phyloP scores from a whole-genome alignment of 2,113 vertebrate genomes.

The Amblyornis subalaris region DNA sequence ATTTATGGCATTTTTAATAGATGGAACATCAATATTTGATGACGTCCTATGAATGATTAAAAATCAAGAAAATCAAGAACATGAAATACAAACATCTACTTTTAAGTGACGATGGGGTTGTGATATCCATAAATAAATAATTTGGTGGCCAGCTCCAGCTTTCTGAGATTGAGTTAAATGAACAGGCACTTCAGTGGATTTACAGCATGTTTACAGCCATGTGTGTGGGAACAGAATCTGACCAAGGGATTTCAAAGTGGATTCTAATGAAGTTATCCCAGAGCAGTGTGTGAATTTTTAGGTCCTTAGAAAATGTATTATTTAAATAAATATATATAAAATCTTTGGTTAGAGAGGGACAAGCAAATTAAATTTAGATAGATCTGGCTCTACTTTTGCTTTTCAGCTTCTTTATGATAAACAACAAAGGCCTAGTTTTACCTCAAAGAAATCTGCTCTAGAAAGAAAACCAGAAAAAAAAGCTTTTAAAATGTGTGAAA shows the following conservation, averaged over 20 bases:
- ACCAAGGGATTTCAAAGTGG: conserved; percentile 14
- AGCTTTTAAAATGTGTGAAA: neutral
- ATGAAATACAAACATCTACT: conserved; percentile 57
- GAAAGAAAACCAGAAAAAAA: neutral
- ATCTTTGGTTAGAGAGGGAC: neutral
- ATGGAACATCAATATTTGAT: conserved; percentile 48
- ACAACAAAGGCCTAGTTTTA: neutral
- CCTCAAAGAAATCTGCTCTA: neutral
- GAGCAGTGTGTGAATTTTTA: neutral
- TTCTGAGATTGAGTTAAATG: neutral
- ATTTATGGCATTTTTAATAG: conserved; percentile 60
- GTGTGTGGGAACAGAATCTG: neutral
- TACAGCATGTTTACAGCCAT: conserved; percentile 6
- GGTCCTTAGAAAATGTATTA: neutral
- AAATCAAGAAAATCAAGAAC: conserved; percentile 51
- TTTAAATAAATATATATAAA: neutral
- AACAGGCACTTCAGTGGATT: conserved; percentile 4
- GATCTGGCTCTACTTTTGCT: neutral
- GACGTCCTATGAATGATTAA: conserved; percentile 43
- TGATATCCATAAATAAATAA: conserved; percentile 52
- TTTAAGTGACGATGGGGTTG: conserved; percentile 31
- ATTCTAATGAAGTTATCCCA: neutral
- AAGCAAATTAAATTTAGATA: conserved; percentile 14
- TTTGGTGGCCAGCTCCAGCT: neutral
- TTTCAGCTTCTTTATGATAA: neutral